Evolutionary conservation across 2,888 invertebrate species (phyloP).

Genomic region (Mylabris sibirica): DNA sequence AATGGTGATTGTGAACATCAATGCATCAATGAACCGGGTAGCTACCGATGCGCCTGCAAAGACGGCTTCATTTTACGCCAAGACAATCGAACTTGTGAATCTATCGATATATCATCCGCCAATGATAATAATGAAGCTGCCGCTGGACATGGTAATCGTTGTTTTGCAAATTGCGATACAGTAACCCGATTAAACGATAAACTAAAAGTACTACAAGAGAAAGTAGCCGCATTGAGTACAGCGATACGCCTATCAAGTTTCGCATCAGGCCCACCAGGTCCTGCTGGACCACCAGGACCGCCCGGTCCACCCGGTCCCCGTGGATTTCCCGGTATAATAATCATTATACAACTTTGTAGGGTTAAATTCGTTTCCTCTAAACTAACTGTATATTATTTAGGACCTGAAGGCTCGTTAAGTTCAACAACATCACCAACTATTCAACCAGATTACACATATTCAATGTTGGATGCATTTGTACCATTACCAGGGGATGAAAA

Average conservation of each 20-base stretch:
- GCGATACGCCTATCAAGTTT: slow-evolving; percentile 64
- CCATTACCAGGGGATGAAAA: slow-evolving; percentile 63
- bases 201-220: slow-evolving; percentile 65
- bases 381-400: slow-evolving; percentile 21
- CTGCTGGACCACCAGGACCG: slow-evolving; percentile 62
- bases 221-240: slow-evolving; percentile 63
- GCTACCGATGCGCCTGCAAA: slow-evolving; percentile 68
- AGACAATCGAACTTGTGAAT: slow-evolving; percentile 69
- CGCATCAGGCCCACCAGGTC: slow-evolving; percentile 65
- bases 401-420: slow-evolving; percentile 43
- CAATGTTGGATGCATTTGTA: slow-evolving; percentile 68
- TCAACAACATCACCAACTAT: slow-evolving; percentile 33
- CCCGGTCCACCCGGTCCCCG: slow-evolving; percentile 60
- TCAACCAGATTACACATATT: slow-evolving; percentile 63
- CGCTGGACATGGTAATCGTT: slow-evolving; percentile 64
- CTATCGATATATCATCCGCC: slow-evolving; percentile 35
- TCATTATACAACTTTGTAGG: too few relatives aligned
- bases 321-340: slow-evolving; percentile 62
- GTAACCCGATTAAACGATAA: slow-evolving; percentile 68
- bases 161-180: slow-evolving; percentile 71
- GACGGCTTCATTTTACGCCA: slow-evolving; percentile 64
- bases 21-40: slow-evolving; percentile 70
- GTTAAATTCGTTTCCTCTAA: too few relatives aligned
- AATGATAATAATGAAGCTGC: slow-evolving; percentile 47
- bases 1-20: slow-evolving; percentile 72